These are phyloP conservation scores for Cichladusa arquata DNA, from an alignment of 2,113 vertebrate species.

Conservation along the genomic window DNA sequence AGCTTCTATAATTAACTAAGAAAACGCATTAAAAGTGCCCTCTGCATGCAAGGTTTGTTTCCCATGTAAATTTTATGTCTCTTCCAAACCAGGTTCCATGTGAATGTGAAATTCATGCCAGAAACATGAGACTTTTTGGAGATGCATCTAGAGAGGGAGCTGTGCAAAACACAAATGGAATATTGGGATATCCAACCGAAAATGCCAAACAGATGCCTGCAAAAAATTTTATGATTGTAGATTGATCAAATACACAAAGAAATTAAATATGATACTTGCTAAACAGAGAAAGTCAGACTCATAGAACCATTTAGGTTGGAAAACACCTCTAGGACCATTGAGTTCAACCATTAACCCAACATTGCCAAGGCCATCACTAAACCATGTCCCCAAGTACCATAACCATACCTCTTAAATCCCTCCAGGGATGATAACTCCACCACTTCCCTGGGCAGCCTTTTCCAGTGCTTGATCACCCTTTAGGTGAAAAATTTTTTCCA, in stretches of 20 bases:
- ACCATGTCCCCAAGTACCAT: too few relatives aligned
- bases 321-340: neutral
- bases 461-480: neutral
- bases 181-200: neutral
- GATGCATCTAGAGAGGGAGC: neutral
- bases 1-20: neutral
- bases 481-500: neutral
- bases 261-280: neutral
- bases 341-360: neutral
- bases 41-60: neutral
- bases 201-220: fast-evolving
- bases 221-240: neutral
- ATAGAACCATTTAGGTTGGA: neutral
- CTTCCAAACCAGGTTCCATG: neutral
- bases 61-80: neutral
- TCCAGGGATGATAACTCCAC: neutral
- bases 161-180: neutral
- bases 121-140: neutral
- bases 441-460: neutral
- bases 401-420: neutral
- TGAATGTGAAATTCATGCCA: neutral
- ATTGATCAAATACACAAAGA: neutral
- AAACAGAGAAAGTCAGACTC: neutral
- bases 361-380: neutral
- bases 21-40: neutral